A percentile compares a stretch with the other conserved stretches of the same genome.
phyloP scores from a whole-genome alignment of 1,140 invertebrate species.

The Teleopsis dalmanni region DNA sequence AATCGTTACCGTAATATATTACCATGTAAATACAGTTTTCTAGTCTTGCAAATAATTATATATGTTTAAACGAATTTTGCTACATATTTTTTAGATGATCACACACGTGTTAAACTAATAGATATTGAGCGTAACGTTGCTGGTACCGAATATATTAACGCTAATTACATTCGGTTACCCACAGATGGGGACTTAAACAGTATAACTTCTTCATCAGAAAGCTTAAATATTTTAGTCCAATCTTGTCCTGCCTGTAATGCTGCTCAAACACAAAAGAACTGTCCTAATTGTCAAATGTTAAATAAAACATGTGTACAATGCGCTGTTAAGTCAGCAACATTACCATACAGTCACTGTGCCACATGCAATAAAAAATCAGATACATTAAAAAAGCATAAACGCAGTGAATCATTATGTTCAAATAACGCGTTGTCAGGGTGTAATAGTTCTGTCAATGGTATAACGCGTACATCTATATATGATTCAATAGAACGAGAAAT shows the following conservation, averaged over 20 bases:
- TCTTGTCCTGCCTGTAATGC: slow-evolving; percentile 40
- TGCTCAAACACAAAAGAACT: slow-evolving; percentile 36
- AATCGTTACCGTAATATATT: slow-evolving; percentile 99
- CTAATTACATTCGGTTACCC: slow-evolving; percentile 86
- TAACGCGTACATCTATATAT: slow-evolving; percentile 25
- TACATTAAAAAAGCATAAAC: slow-evolving; percentile 37
- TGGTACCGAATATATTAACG: slow-evolving; percentile 95
- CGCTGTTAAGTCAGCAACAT: slow-evolving; percentile 36
- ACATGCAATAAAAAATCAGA: slow-evolving; percentile 40
- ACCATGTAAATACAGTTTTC: too few relatives aligned
- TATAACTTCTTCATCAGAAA: slow-evolving; percentile 42
- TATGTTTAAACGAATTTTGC: too few relatives aligned
- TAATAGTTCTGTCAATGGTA: neutral
- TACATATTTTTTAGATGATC: too few relatives aligned
- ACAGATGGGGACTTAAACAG: slow-evolving; percentile 45
- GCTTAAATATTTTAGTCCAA: slow-evolving; percentile 32
- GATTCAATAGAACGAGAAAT: slow-evolving; percentile 33
- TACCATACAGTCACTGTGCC: slow-evolving; percentile 35
- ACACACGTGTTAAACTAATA: slow-evolving; percentile 83
- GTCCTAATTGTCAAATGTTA: slow-evolving; percentile 36
- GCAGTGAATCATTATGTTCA: slow-evolving; percentile 36
- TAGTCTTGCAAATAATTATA: too few relatives aligned
- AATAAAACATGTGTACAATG: slow-evolving; percentile 44
- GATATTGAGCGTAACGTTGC: slow-evolving; percentile 68
- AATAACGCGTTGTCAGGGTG: neutral